Conservation (phyloP, 2,888 invertebrate genomes). For the Mactromeris polynyma region DNA sequence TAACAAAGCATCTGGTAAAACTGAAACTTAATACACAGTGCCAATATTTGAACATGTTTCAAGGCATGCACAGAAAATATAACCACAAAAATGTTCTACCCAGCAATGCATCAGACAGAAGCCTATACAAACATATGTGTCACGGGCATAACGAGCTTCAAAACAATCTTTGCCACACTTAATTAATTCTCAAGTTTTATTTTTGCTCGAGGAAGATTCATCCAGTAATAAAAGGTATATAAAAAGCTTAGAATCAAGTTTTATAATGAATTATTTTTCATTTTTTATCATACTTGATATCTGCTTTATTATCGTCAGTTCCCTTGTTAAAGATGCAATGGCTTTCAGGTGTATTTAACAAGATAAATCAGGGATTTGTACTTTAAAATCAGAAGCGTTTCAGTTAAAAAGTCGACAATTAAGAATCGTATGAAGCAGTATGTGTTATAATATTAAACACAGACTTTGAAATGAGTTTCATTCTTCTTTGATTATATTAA, state of each 20-base stretch:
- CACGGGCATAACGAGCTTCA: not conserved
- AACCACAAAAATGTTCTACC: not conserved
- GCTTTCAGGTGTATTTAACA: not conserved
- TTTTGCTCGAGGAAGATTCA: not conserved
- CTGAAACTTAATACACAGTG: not conserved
- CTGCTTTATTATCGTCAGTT: not conserved
- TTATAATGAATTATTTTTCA: not conserved
- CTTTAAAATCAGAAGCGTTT: not conserved
- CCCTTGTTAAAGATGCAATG: not conserved
- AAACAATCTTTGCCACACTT: not conserved
- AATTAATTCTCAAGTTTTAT: conserved; percentile 12
- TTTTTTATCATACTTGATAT: not conserved
- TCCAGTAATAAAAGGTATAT: not conserved
- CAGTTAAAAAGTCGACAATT: not conserved
- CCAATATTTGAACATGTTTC: conserved; percentile 15
- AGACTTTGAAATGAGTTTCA: not conserved
- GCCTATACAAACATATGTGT: not conserved
- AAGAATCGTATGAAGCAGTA: not conserved
- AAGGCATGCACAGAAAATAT: not conserved
- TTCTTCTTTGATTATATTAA: not conserved
- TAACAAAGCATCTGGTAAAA: not conserved
- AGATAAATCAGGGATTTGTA: not conserved
- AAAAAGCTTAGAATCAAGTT: not conserved
- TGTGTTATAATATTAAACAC: not conserved
- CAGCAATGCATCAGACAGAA: not conserved